phyloP scores from a whole-genome alignment of 2,797 vertebrate genomes.

The Melanogrammus aeglefinus region DNA sequence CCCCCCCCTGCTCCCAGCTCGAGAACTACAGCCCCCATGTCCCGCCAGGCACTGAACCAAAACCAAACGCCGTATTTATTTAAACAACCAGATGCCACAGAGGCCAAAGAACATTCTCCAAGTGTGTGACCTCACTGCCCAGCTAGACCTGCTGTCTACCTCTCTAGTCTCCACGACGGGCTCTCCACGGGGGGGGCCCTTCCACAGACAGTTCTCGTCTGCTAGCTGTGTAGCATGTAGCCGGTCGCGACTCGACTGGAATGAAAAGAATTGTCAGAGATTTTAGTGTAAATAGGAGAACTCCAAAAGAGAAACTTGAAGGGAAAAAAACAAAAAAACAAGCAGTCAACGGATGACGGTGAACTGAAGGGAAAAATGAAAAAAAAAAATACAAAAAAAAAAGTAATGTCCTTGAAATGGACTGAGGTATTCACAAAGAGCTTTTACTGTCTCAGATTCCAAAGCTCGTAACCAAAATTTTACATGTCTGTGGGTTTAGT shows the following conservation, averaged over 20 bases:
- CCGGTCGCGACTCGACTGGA: conserved; percentile 84
- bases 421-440: conserved; percentile 90
- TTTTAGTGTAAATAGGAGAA: conserved; percentile 74
- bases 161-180: conserved; percentile 92
- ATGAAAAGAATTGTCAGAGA: conserved; percentile 69
- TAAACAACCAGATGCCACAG: conserved; percentile 83
- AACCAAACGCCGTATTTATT: conserved; percentile 71
- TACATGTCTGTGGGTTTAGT: conserved; percentile 91
- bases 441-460: conserved; percentile 98
- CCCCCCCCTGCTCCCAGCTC: not conserved
- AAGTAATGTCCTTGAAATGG: conserved; percentile 83
- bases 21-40: conserved; percentile 47
- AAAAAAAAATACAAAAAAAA: conserved; percentile 63
- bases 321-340: conserved; percentile 54
- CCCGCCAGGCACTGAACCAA: conserved; percentile 57
- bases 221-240: conserved; percentile 89
- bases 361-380: not conserved
- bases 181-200: conserved; percentile 87
- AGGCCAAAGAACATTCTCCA: conserved; percentile 99
- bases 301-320: conserved; percentile 82
- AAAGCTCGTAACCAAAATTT: conserved; percentile 99
- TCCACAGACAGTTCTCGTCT: conserved; percentile 84
- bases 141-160: conserved; percentile 98
- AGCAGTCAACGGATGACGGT: conserved; percentile 53
- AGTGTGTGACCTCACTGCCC: conserved; percentile 98